Evolutionary conservation across 2,888 invertebrate species (phyloP), one percentile per base, ranked within the genome.

Genomic region (Muschampia plurimacula): DNA sequence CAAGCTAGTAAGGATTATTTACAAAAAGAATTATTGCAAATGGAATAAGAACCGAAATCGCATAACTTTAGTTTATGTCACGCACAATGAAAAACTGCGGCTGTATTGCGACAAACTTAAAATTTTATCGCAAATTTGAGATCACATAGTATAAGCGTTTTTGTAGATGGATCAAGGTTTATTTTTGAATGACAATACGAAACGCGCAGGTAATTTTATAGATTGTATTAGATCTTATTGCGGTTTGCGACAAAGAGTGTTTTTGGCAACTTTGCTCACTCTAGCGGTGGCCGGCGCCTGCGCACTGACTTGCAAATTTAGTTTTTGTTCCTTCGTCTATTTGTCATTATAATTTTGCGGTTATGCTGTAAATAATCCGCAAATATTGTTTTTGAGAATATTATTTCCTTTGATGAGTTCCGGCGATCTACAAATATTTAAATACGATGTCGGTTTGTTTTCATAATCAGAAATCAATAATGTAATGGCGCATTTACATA

Each of bases 181-280:
- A 55, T 55, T 22, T 55, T 55, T 10, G 22, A 28, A 22, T 2
- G 15, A 22, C 10, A 10, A 22, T 5, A 22, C 15, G 9, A 57
- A 57, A 28, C 12, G 28, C 28, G 12, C 8, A 28, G 55, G 12
- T 57, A 57, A 57, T 22, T 22, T 52, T 44, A 64, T 2, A 0
- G 2, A 36, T 15, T 36, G 44, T 49, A 52, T 60, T 62, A 67
- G 67, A 64, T 73, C 68, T 67, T 66, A 60, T 77, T 80, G 78
- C 80, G 81, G 81, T 80, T 77, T 76, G 78, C 78, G 80, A 81
- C 80, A 81, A 81, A 81, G 80, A 74, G 60, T 70, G 73, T 75
- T 78, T 68, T 75, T 72, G 68, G 22, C 15, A 44, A 69, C 28
- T 66, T 63, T 63, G 63, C 39, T n/a, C 63, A 62, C 72, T 63